Evolutionary conservation across 2,113 vertebrate species (phyloP).

Genomic region (Pristiophorus japonicus): DNA sequence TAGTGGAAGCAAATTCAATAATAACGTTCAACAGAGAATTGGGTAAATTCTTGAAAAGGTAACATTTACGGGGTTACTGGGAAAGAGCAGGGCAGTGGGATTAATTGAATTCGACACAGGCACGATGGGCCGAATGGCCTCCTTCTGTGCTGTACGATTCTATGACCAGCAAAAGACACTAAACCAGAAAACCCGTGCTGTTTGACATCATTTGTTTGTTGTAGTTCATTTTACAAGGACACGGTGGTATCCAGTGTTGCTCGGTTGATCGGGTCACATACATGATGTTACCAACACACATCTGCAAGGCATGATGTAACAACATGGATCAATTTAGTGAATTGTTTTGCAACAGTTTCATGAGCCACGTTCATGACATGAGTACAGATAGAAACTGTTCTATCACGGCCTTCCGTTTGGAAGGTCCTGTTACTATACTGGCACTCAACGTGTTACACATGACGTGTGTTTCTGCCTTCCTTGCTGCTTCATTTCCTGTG

Average conservation of each 20-base stretch:
- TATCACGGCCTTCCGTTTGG: conserved; percentile 17
- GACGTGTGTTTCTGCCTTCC: conserved; percentile 11
- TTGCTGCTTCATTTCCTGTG: conserved; percentile 17
- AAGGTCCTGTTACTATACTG: conserved; percentile 19
- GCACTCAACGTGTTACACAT: conserved; percentile 26
- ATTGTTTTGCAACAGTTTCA: conserved; percentile 25
- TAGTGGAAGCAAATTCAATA: background rate
- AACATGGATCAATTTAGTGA: conserved; percentile 23
- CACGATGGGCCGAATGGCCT: background rate
- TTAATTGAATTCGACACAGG: background rate
- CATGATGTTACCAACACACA: background rate
- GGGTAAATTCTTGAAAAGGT: background rate
- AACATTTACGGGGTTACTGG: background rate
- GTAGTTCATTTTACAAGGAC: background rate
- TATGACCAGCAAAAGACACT: background rate
- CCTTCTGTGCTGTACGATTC: background rate
- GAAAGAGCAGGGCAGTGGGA: background rate
- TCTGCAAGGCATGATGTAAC: conserved; percentile 20
- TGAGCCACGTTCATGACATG: background rate
- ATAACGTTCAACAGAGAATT: background rate
- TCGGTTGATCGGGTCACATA: background rate
- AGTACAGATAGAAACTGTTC: conserved; percentile 26
- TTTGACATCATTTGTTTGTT: background rate
- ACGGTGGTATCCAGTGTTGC: background rate
- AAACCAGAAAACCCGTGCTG: background rate